Evolutionary conservation across 2,797 vertebrate species (phyloP).

Genomic region (Pteropus rufus): DNA sequence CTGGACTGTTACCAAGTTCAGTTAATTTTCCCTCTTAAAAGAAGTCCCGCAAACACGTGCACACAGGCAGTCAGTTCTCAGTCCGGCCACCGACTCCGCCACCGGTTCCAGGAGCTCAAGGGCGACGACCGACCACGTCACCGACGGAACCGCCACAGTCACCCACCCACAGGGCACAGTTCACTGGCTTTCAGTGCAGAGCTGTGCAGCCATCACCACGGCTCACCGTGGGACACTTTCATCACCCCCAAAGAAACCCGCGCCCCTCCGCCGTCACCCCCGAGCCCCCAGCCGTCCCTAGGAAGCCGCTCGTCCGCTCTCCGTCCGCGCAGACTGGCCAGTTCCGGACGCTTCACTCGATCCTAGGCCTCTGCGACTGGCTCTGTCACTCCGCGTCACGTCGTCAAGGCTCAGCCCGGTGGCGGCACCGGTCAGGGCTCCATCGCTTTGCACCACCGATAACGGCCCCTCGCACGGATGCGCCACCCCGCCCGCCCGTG

Average conservation of each 20-base stretch:
- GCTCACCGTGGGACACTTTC: neutral
- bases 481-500: too few species aligned
- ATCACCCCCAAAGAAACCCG: too few species aligned
- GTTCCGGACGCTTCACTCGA: neutral
- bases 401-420: rapidly evolving
- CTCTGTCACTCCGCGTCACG: neutral
- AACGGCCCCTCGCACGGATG: too few species aligned
- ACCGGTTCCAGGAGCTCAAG: too few species aligned
- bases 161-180: rapidly evolving
- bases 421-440: too few species aligned
- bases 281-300: neutral
- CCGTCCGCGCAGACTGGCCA: neutral
- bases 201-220: rapidly evolving
- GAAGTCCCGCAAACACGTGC: neutral
- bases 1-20: neutral
- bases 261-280: neutral
- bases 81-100: too few species aligned
- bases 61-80: too few species aligned
- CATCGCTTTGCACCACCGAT: too few species aligned
- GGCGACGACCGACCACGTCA: too few species aligned
- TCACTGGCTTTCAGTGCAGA: rapidly evolving
- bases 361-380: neutral
- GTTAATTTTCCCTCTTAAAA: neutral
- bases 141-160: too few species aligned
- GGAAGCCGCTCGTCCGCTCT: neutral